Percentiles rank a stretch among this genome's conserved stretches.
These are phyloP conservation scores for Zoanthus gigantus DNA, from an alignment of 92 coral and sea anemone genomes.

Conservation along the genomic window DNA sequence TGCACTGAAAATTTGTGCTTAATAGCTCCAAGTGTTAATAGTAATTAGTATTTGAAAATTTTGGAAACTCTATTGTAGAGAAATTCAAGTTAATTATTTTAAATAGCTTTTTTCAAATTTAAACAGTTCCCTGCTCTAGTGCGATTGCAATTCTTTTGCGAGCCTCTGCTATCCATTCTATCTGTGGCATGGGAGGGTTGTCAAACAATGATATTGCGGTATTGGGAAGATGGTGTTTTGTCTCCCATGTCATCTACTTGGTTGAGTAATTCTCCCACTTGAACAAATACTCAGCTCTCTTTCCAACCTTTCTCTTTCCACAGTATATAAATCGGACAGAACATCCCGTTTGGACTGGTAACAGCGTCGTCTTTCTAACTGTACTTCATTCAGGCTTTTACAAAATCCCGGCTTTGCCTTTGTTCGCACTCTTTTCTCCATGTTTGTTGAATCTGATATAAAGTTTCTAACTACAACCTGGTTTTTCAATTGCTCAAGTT, in stretches of 20 bases:
- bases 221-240: no score
- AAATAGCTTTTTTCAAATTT: no score
- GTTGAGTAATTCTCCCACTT: constrained; percentile 18
- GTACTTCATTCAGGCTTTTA: neutral
- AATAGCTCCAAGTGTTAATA: no score
- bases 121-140: no score
- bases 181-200: neutral
- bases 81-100: no score
- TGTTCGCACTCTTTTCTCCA: constrained; percentile 10
- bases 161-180: constrained; percentile 2
- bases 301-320: constrained; percentile 17
- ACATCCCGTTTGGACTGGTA: constrained; percentile 5
- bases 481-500: neutral
- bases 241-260: constrained; percentile 20
- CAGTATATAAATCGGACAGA: constrained; percentile 5
- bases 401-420: constrained; percentile 18
- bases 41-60: no score
- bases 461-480: neutral
- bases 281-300: neutral
- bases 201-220: constrained; percentile 11
- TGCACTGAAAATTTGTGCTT: no score
- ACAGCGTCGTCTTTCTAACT: constrained; percentile 9
- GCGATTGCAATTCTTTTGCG: no score
- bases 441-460: neutral
- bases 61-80: no score